Evolutionary conservation across 2,888 invertebrate genomes (phyloP).

Genomic region (Hanleya hanleyi): DNA sequence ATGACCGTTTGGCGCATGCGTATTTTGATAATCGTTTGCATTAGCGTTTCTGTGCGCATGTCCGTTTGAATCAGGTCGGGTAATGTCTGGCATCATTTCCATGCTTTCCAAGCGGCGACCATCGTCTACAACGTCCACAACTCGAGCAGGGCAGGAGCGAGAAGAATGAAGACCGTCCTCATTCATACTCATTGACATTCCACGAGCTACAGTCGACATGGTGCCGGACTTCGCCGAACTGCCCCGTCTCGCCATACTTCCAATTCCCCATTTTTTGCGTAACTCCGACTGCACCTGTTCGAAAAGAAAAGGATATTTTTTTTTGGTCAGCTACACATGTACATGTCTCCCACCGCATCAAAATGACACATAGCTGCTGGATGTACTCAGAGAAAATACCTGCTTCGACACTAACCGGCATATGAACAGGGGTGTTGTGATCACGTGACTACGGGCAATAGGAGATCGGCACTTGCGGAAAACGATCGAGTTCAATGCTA

Average conservation of each 20-base stretch:
- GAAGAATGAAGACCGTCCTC: not conserved
- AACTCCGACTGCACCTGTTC: not conserved
- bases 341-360: no score
- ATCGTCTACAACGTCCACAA: not conserved
- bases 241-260: not conserved
- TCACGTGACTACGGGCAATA: no score
- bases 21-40: no score
- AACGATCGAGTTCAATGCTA: no score
- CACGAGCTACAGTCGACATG: conserved; percentile 8
- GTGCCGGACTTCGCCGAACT: not conserved
- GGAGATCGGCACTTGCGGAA: no score
- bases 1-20: no score
- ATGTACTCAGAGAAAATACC: no score
- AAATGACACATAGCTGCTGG: no score
- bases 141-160: no score
- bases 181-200: not conserved
- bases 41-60: not conserved
- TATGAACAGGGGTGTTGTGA: no score
- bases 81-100: not conserved
- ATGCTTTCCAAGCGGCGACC: not conserved
- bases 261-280: not conserved
- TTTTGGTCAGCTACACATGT: no score
- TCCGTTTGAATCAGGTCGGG: not conserved
- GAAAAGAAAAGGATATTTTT: not conserved
- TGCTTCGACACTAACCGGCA: no score